phyloP scores from a whole-genome alignment of 2,113 vertebrate genomes.

The Synodontis membranacea region DNA sequence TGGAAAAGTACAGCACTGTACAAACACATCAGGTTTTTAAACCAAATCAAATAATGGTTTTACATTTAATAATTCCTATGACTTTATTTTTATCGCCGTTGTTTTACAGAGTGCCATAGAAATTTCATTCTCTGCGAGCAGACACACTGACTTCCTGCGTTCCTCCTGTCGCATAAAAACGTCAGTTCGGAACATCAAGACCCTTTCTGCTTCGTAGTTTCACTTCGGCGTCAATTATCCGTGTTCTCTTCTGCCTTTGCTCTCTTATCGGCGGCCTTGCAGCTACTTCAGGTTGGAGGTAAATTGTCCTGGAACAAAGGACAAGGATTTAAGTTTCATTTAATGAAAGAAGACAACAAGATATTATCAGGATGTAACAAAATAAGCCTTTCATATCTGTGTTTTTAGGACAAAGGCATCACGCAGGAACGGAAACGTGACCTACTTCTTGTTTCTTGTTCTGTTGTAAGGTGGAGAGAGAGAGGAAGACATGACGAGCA shows the following conservation, averaged over 20 bases:
- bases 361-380: background rate
- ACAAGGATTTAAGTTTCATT: background rate
- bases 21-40: background rate
- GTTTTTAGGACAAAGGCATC: background rate
- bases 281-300: background rate
- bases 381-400: slow-evolving; percentile 12
- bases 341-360: background rate
- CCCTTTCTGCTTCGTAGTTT: background rate
- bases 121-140: background rate
- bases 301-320: background rate
- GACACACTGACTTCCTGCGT: background rate
- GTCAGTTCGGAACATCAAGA: background rate
- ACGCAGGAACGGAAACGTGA: background rate
- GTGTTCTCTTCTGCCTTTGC: background rate
- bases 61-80: background rate
- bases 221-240: background rate
- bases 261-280: background rate
- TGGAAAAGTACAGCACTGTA: background rate
- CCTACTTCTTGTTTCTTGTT: background rate
- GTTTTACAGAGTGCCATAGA: background rate
- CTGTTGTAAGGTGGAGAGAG: background rate
- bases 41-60: background rate
- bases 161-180: background rate
- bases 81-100: background rate
- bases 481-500: background rate